Base-by-base conservation (phyloP, 2,888 invertebrate genomes). In the Hoplodrina blanda region DNA sequence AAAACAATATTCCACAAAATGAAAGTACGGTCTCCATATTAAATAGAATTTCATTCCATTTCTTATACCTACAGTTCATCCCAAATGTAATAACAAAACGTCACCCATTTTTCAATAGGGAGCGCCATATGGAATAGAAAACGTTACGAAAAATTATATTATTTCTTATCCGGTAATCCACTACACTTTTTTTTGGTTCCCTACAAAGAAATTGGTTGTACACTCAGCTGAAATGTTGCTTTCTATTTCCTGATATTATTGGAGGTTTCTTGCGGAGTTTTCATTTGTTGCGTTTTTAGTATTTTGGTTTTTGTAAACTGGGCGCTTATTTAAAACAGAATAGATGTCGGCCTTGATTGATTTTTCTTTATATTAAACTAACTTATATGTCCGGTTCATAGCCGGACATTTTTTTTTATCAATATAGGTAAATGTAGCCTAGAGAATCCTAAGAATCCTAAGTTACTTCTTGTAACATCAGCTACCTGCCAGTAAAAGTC, bases 121-220 rank as follows among this genome's bases (percentile, higher is more conserved):
- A 63, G 56, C 68, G 44, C 65, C 67, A 61, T 37, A 19, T 62
- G 69, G 69, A 61, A 81, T 72, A 77, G 59, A 74, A 81, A 80
- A 81, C 44, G 60, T 59, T 60, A 67, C 64, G 69, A 60, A 67
- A 69, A 75, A 80, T 73, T 82, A 67, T 76, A 76, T 82, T 83
- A 73, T 73, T 78, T 67, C 79, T 71, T 78, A 79, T 73, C 61
- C 68, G 41, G 69, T 83, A 82, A 83, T 82, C 72, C 72, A 78
- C 66, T 67, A 80, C 61, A 64, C 44, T 69, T 73, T 73, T n/a
- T 75, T 78, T 66, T 73, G 63, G 62, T 37, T 62, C 56, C n/a
- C 56, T 17, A 49, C 37, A 53, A 67, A 70, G 57, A 68, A 78
- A 69, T 81, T 25, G 60, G 30, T 69, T 37, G 75, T 73, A 76